Percentiles rank a stretch among this genome's conserved stretches.
These are phyloP conservation scores for Gobiocypris rarus DNA, from an alignment of 2,113 vertebrate genomes.

Conservation along the genomic window DNA sequence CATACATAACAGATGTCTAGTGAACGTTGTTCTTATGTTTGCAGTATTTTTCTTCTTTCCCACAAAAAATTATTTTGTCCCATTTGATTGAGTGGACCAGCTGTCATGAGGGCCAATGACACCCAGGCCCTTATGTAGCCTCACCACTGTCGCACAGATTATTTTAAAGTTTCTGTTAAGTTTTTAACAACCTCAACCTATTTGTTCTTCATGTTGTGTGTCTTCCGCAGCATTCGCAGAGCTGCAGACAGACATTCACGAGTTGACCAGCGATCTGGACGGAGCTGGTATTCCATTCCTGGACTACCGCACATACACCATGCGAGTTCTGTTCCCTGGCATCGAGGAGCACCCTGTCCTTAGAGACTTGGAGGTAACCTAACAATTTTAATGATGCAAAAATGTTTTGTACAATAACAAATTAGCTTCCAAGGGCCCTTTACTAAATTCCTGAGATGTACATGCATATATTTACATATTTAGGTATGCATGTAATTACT, in stretches of 20 bases:
- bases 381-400: not conserved
- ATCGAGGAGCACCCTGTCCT: constrained; percentile 97
- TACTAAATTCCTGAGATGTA: not conserved
- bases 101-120: no score
- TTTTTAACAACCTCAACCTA: not conserved
- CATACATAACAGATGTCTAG: no score
- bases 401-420: not conserved
- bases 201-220: constrained; percentile 25
- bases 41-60: no score
- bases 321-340: constrained; percentile 97
- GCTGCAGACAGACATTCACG: constrained; percentile 96
- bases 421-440: constrained; percentile 3
- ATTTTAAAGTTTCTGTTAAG: not conserved
- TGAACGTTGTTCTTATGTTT: no score
- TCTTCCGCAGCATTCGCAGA: constrained; percentile 90
- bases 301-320: constrained; percentile 95
- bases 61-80: no score
- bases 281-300: constrained; percentile 96
- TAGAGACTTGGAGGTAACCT: constrained; percentile 90
- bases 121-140: no score
- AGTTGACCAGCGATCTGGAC: constrained; percentile 94
- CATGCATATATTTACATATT: not conserved
- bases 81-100: no score
- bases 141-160: no score
- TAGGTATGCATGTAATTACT: constrained; percentile 8